Percentiles rank a stretch among this genome's conserved stretches.
Conservation (phyloP, 2,113 vertebrate species). For the Dasyurus viverrinus region DNA sequence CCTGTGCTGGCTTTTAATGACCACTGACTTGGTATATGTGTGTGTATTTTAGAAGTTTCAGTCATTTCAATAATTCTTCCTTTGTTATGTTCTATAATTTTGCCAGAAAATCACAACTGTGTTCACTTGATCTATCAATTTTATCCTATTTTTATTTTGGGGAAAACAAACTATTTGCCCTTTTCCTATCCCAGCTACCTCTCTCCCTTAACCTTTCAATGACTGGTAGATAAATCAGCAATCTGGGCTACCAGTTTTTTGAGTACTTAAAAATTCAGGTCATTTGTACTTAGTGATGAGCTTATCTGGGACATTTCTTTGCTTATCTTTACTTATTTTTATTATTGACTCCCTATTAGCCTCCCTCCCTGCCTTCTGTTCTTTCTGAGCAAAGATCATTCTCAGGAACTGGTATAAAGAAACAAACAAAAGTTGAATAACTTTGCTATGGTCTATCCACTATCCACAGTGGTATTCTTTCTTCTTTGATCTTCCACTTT, state of each 20-base stretch:
- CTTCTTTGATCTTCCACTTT: not conserved
- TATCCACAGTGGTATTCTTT: not conserved
- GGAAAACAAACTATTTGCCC: not conserved
- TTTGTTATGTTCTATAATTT: not conserved
- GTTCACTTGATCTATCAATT: not conserved
- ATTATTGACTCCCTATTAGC: not conserved
- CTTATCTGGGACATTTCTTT: not conserved
- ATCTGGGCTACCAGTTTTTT: not conserved
- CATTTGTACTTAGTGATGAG: not conserved
- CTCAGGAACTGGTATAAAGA: not conserved
- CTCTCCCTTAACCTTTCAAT: not conserved
- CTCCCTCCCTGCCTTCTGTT: not conserved
- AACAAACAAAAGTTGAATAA: not conserved
- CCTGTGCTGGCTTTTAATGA: not conserved
- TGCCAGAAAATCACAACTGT: not conserved
- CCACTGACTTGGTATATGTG: not conserved
- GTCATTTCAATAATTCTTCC: not conserved
- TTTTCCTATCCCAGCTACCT: not conserved
- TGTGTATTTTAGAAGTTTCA: not conserved
- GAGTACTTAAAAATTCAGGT: not conserved
- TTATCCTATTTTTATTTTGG: not conserved
- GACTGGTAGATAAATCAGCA: not conserved
- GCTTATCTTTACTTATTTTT: not conserved
- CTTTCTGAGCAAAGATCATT: not conserved
- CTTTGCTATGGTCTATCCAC: not conserved